Percentiles rank a stretch among this genome's conserved stretches.
Conservation (phyloP, 2,888 invertebrate species). For the Sericinus montela region DNA sequence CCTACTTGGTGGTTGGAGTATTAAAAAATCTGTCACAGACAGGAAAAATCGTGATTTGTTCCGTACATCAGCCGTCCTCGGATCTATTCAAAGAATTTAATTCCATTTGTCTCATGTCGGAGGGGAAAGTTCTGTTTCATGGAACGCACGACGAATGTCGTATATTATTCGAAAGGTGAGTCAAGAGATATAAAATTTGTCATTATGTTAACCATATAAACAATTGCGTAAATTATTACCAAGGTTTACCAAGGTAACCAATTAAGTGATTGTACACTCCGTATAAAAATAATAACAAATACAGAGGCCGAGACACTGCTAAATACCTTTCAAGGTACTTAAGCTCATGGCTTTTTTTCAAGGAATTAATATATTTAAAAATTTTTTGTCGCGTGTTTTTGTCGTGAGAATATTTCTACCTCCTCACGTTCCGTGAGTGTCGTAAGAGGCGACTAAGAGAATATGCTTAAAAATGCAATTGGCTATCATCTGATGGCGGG, state of each 20-base stretch:
- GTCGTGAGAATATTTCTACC: no score
- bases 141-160: conserved; percentile 84
- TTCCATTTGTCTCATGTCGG: conserved; percentile 85
- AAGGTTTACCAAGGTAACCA: background rate
- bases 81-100: conserved; percentile 90
- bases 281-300: no score
- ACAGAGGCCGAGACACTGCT: no score
- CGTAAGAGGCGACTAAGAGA: no score
- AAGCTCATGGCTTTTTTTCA: no score
- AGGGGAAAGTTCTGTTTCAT: conserved; percentile 87
- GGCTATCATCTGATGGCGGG: no score
- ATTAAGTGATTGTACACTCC: background rate
- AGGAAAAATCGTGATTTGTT: conserved; percentile 89
- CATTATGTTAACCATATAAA: background rate
- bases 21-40: conserved; percentile 79
- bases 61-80: conserved; percentile 94
- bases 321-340: no score
- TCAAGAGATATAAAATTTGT: background rate
- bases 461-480: no score
- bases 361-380: no score
- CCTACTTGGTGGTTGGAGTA: conserved; percentile 86
- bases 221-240: background rate
- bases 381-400: no score
- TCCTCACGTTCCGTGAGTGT: no score
- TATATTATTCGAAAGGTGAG: conserved; percentile 82